Base-by-base conservation (phyloP, 1,140 invertebrate genomes). In the Cydia strobilella region DNA sequence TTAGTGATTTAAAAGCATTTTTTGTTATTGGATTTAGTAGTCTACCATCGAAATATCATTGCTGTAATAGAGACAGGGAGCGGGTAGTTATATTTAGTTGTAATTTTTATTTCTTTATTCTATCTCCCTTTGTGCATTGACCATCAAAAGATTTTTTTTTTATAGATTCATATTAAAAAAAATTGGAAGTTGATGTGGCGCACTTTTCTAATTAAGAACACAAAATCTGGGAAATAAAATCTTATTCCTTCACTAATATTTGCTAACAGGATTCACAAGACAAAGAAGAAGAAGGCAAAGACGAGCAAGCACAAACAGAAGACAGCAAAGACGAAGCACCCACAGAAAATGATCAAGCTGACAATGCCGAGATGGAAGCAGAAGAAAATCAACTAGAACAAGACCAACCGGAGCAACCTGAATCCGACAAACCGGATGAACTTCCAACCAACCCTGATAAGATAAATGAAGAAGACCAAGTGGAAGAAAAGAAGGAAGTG, bases 401-500 rank as follows among this genome's bases (percentile, higher is more conserved):
- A 27, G 83, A 90, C 39, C 83, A 81, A 83, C 74, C 78, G 80
- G n/a, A 78, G 72, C 75, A 79, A 74, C 75, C 82, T 27, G 77
- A 81, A 42, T 78, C 81, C 54, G 88, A 92, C 59, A 85, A 85
- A 75, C 91, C 93, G 69, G 91, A 93, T 23, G 90, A 94, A 6
- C 86, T 94, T 5, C 89, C 90, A 13, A 88, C 90, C 69, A 93
- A 92, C 72, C 83, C 83, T 9, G 91, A 94, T n/a, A 80, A 92
- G 62, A 86, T 93, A 75, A 88, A 93, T 7, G 88, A 93, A 65
- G 86, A 94, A 83, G 84, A 96, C 93, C 81, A 95, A 93, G 79
- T 83, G 80, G 87, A 96, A 92, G 88, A 97, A 81, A 95, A 98
- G 84, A 96, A 97, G 7, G 94, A 96, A 77, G 94, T 90, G 15